These are phyloP conservation scores for Apteryx owenii DNA, from an alignment of 2,113 vertebrate genomes.

Conservation along the genomic window DNA sequence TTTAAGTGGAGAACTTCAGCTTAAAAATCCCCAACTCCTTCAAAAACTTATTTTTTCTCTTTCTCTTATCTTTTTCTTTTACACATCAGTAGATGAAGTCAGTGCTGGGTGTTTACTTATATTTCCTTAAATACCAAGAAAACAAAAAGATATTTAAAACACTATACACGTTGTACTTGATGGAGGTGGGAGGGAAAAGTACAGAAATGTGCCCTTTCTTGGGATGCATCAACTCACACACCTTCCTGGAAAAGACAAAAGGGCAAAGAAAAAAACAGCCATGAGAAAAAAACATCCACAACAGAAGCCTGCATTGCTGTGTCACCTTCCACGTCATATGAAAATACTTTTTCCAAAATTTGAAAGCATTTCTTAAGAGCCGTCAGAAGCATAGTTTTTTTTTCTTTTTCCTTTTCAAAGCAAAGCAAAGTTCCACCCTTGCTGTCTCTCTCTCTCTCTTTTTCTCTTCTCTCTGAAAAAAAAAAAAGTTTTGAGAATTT, in stretches of 20 bases:
- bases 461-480: background rate
- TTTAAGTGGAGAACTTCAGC: background rate
- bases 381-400: conserved; percentile 43
- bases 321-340: conserved; percentile 46
- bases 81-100: background rate
- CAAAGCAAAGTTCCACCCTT: conserved; percentile 78
- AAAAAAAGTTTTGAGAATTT: conserved; percentile 79
- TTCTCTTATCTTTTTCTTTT: background rate
- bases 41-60: background rate
- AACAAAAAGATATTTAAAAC: conserved; percentile 44
- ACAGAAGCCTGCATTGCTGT: background rate
- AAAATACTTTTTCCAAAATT: conserved; percentile 68
- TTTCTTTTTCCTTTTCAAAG: conserved; percentile 66
- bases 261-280: background rate
- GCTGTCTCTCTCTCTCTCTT: conserved; percentile 25
- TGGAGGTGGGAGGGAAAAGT: background rate
- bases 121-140: conserved; percentile 53
- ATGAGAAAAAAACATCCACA: background rate
- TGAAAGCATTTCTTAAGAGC: conserved; percentile 68
- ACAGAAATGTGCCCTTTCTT: conserved; percentile 14
- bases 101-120: background rate
- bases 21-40: background rate
- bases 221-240: background rate
- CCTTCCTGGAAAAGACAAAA: conserved; percentile 45
- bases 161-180: background rate